These are phyloP conservation scores for Botrylloides violaceus DNA, from an alignment of 23 tunicate species.

Conservation along the genomic window DNA sequence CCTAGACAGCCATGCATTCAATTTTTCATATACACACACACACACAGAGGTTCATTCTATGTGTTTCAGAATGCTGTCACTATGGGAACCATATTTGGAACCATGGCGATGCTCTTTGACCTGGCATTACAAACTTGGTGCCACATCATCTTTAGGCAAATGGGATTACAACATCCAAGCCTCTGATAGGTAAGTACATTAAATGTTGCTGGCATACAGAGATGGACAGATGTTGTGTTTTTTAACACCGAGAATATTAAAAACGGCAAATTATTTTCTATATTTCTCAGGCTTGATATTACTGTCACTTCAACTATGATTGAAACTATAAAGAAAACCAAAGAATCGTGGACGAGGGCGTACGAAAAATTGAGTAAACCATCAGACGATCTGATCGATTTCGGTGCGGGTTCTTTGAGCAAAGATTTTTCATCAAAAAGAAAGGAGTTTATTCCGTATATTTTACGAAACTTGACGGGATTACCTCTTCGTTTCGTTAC, in stretches of 20 bases:
- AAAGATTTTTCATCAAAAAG: conserved; percentile 7
- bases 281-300: conserved; percentile 54
- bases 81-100: conserved; percentile 98
- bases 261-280: not conserved
- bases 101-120: conserved; percentile 69
- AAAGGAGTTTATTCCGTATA: conserved; percentile 68
- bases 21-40: no score
- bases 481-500: conserved; percentile 37
- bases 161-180: conserved; percentile 68
- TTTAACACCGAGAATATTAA: not conserved
- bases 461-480: conserved; percentile 71
- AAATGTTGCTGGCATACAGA: no score
- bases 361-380: conserved; percentile 17
- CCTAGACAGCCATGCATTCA: no score
- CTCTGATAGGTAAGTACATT: conserved; percentile 66
- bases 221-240: no score
- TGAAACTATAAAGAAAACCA: conserved; percentile 66
- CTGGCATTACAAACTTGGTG: conserved; percentile 43
- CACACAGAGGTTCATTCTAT: not conserved
- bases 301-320: conserved; percentile 84
- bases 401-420: not conserved
- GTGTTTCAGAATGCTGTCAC: conserved; percentile 56
- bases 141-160: conserved; percentile 11
- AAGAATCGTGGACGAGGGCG: conserved; percentile 38
- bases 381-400: not conserved